phyloP scores from a whole-genome alignment of 2,888 invertebrate species.

The Craniophora ligustri region DNA sequence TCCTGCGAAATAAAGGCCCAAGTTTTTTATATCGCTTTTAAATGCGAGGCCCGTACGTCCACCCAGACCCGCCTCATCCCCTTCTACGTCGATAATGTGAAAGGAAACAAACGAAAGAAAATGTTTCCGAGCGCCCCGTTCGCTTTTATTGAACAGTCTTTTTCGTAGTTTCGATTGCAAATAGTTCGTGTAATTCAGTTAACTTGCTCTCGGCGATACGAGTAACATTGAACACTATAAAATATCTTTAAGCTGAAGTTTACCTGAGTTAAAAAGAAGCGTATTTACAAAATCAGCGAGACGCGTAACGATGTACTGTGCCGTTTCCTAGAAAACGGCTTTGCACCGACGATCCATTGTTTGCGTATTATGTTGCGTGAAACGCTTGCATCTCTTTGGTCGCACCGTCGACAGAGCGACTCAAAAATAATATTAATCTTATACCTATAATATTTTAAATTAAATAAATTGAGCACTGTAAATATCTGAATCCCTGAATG shows the following conservation, averaged over 20 bases:
- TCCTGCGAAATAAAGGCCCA: constrained; percentile 87
- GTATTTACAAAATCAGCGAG: constrained; percentile 74
- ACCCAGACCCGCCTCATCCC: constrained; percentile 80
- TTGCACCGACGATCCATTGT: constrained; percentile 68
- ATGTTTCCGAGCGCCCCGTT: constrained; percentile 83
- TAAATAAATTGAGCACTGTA: constrained; percentile 19
- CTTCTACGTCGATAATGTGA: constrained; percentile 82
- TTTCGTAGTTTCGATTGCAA: constrained; percentile 86
- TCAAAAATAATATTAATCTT: constrained; percentile 47
- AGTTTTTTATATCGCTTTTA: constrained; percentile 88
- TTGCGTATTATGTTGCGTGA: constrained; percentile 74
- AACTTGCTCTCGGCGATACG: constrained; percentile 69
- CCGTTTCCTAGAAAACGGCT: constrained; percentile 69
- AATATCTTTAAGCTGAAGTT: constrained; percentile 65
- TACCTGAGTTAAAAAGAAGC: constrained; percentile 65
- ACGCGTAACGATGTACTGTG: constrained; percentile 69
- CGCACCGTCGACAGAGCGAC: constrained; percentile 42
- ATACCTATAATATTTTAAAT: constrained; percentile 30
- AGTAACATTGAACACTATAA: constrained; percentile 70
- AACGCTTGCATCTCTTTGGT: constrained; percentile 68
- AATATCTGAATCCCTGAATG: constrained; percentile 37
- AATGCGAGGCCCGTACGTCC: constrained; percentile 85
- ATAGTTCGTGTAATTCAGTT: constrained; percentile 86
- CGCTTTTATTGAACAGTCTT: constrained; percentile 83
- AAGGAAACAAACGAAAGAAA: constrained; percentile 88